These are phyloP conservation scores for Progne subis DNA, from an alignment of 2,113 vertebrate species.

Conservation along the genomic window DNA sequence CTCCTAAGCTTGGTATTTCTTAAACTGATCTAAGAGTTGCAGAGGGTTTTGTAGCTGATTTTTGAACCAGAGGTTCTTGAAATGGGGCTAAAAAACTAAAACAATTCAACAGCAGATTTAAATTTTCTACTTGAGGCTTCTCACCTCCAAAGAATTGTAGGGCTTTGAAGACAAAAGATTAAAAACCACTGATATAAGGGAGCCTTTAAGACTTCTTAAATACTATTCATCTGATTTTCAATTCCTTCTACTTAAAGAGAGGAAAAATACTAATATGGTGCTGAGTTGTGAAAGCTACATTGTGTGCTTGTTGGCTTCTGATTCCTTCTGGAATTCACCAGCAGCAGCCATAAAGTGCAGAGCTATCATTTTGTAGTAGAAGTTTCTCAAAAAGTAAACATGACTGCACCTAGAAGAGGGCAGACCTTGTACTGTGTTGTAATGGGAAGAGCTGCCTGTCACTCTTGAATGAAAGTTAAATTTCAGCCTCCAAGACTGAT, in stretches of 20 bases:
- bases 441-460: background rate
- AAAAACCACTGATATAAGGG: background rate
- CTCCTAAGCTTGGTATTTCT: background rate
- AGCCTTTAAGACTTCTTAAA: background rate
- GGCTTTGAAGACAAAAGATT: background rate
- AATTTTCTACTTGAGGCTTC: background rate
- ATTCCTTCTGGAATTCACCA: background rate
- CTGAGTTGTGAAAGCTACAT: background rate
- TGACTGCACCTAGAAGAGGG: background rate
- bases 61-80: background rate
- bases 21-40: background rate
- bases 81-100: background rate
- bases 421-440: conserved; percentile 7
- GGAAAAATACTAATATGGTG: background rate
- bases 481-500: background rate
- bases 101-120: background rate
- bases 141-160: background rate
- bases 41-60: background rate
- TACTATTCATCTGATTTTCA: background rate
- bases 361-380: background rate
- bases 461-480: background rate
- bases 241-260: background rate
- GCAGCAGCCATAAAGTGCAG: background rate
- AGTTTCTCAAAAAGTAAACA: conserved; percentile 15
- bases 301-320: background rate